Evolutionary conservation across 1,140 invertebrate genomes (phyloP).

Genomic region (Drosophila suzukii): DNA sequence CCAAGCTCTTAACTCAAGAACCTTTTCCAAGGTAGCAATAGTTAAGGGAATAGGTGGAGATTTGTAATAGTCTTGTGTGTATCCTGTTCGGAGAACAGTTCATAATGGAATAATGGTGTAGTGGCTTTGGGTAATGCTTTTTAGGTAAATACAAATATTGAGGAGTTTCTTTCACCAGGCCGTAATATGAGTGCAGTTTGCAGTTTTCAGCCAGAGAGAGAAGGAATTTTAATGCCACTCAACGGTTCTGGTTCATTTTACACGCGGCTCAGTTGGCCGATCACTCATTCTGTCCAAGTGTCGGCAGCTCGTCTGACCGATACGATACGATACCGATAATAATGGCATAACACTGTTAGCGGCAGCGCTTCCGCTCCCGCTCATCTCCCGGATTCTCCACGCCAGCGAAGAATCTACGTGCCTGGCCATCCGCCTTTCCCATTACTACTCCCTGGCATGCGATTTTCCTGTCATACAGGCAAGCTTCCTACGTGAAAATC

Average conservation of each 20-base stretch:
- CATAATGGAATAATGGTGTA: not conserved
- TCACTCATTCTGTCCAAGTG: slow-evolving; percentile 26
- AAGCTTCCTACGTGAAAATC: not conserved
- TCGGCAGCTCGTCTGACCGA: slow-evolving; percentile 39
- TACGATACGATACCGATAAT: slow-evolving; percentile 40
- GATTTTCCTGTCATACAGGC: not conserved
- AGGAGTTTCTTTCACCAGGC: not conserved
- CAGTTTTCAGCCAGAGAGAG: slow-evolving; percentile 15
- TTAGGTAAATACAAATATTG: not conserved
- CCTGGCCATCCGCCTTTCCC: slow-evolving; percentile 2
- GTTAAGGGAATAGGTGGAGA: not conserved
- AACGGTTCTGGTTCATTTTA: slow-evolving; percentile 69
- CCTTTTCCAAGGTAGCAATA: not conserved
- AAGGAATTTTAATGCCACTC: slow-evolving; percentile 62
- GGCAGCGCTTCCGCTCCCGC: slow-evolving; percentile 3
- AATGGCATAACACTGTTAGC: slow-evolving; percentile 46
- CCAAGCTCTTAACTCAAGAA: not conserved
- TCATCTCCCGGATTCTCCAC: slow-evolving; percentile 14
- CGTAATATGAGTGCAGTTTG: slow-evolving; percentile 9
- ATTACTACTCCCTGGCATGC: not conserved
- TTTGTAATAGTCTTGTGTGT: too few relatives aligned
- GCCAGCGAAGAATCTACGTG: slow-evolving; percentile 36
- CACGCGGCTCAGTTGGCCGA: slow-evolving; percentile 33
- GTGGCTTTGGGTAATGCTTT: not conserved
- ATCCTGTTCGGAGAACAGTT: too few relatives aligned